Base-by-base conservation (phyloP, 2,113 vertebrate genomes). In the Scomber scombrus region DNA sequence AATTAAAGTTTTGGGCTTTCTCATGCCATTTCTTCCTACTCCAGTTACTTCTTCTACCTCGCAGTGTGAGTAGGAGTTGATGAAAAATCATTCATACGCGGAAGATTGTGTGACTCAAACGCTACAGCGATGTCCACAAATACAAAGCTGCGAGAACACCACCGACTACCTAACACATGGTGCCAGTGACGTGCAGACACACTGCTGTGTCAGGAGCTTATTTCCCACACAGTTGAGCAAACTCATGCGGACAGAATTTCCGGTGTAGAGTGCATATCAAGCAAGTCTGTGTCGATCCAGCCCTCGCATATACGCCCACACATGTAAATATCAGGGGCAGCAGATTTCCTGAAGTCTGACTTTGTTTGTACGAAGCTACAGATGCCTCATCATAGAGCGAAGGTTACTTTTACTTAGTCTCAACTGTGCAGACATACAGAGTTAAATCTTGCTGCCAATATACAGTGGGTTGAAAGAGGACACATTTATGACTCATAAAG, bases 91-190 rank as follows among this genome's bases (percentile, higher is more conserved):
- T 67, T 75, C 11, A 26, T 61, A 29, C 6, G 11, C 10, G 23
- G 23, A 26, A 26, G 54, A 71, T 51, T 5, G 15, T 12, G 55
- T 58, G 78, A 80, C 80, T 89, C 66, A 76, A 65, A 86, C 45
- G 65, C 45, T 50, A 46, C 61, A 47, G 56, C 54, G 11, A n/a
- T 4, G 5, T 86, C 72, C 78, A 61, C 63, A 64, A 73, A 86
- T 51, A 55, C 73, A 0, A 82, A 83, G 85, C 84, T 68, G 78
- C 63, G 85, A 81, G 84, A 82, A 87, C 65, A 45, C 34, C 71
- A 31, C 61, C 52, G 14, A 72, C 49, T 5, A 72, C 52, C 29
- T 14, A 61, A 79, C 87, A 79, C 81, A 89, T 55, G 73, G 73
- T n/a, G 80, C 0, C 15, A 29, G 65, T 82, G 82, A 83, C 71